Evolutionary conservation across 2,797 vertebrate genomes (phyloP).

Genomic region (Botia kubotai): DNA sequence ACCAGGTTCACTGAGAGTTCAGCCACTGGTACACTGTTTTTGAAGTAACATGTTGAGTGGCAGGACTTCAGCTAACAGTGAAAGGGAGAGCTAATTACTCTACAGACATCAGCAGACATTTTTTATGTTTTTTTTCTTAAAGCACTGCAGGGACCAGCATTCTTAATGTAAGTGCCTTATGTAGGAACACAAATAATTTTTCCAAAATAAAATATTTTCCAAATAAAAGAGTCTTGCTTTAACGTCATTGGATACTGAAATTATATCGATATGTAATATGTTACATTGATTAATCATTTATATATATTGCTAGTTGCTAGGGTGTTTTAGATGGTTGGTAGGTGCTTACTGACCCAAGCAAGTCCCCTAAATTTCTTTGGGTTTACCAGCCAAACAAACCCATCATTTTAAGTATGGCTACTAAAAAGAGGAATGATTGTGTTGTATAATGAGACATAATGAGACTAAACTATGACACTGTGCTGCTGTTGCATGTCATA

Average conservation of each 20-base stretch:
- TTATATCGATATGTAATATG: no score
- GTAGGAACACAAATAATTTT: no score
- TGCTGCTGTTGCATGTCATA: not conserved
- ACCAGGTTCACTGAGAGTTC: slow-evolving; percentile 49
- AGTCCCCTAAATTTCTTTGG: not conserved
- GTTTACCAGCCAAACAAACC: not conserved
- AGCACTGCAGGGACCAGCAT: not conserved
- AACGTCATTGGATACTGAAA: not conserved
- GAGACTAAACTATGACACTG: not conserved
- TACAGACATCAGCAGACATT: slow-evolving; percentile 58
- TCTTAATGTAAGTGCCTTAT: no score
- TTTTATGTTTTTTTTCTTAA: slow-evolving; percentile 12
- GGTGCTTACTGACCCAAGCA: not conserved
- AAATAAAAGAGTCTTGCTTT: not conserved
- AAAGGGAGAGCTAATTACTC: slow-evolving; percentile 53
- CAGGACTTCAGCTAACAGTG: slow-evolving; percentile 36
- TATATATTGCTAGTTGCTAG: not conserved
- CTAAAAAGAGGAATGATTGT: not conserved
- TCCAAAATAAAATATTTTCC: no score
- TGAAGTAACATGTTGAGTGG: slow-evolving; percentile 26
- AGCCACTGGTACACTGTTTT: slow-evolving; percentile 2
- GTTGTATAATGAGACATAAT: not conserved
- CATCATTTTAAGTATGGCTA: not conserved
- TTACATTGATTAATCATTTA: not conserved
- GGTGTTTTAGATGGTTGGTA: not conserved